Evolutionary conservation across 2,797 vertebrate species (phyloP).

Genomic region (Falco berigora): DNA sequence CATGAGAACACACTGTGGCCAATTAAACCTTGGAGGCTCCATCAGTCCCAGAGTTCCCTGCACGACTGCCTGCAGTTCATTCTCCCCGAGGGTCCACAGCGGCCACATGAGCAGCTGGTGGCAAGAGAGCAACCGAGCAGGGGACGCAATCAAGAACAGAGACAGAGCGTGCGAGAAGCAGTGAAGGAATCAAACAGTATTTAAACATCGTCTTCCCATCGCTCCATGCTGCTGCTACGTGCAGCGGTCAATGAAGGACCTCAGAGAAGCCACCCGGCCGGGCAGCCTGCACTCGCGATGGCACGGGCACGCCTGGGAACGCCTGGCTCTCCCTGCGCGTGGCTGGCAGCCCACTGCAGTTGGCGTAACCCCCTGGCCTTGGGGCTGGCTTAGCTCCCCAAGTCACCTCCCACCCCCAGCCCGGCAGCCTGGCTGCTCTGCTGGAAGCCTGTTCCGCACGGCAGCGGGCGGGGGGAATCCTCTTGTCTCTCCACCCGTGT

Average conservation of each 20-base stretch:
- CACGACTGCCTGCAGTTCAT: not conserved
- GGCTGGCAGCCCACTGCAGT: not conserved
- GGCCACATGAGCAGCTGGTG: not conserved
- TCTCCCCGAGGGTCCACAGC: not conserved
- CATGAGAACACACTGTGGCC: too few relatives aligned
- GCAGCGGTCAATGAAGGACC: not conserved
- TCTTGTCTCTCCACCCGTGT: too few relatives aligned
- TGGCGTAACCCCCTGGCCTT: not conserved
- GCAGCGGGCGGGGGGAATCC: too few relatives aligned
- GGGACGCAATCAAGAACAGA: not conserved
- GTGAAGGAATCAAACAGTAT: not conserved
- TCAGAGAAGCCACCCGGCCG: not conserved
- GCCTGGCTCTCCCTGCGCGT: not conserved
- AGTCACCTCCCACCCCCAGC: too few relatives aligned
- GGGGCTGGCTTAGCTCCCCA: not conserved
- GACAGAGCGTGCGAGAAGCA: not conserved
- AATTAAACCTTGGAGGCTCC: too few relatives aligned
- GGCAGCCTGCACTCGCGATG: accelerated
- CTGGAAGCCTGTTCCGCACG: not conserved
- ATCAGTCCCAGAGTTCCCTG: too few relatives aligned
- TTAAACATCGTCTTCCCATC: not conserved
- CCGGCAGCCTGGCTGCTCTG: not conserved
- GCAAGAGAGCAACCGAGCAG: not conserved
- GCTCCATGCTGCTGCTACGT: not conserved
- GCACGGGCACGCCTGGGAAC: too few relatives aligned